phyloP scores from a whole-genome alignment of 2,113 vertebrate genomes.

The Rousettus leschenaultii region DNA sequence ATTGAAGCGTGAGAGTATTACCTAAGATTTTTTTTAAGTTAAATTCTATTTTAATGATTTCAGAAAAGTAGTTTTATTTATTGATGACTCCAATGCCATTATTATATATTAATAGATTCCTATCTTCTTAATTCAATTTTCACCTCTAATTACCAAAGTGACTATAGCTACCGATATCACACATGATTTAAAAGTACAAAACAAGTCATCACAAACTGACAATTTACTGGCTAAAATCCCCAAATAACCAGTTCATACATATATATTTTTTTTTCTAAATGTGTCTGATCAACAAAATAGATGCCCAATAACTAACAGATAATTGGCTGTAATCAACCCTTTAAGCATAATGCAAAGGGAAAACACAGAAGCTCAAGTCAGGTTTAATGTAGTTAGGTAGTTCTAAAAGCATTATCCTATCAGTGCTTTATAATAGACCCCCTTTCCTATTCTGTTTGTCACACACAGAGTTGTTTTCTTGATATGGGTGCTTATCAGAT shows the following conservation, averaged over 20 bases:
- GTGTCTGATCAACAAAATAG: conserved; percentile 20
- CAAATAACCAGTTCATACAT: neutral
- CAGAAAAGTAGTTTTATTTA: conserved; percentile 44
- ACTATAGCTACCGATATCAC: neutral
- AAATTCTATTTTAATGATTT: conserved; percentile 51
- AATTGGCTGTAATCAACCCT: neutral
- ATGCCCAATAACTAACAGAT: neutral
- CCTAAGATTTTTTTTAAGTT: conserved; percentile 47
- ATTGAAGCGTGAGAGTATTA: conserved; percentile 48
- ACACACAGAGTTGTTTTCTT: neutral
- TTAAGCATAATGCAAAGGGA: neutral
- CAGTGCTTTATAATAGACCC: neutral
- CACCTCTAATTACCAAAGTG: conserved; percentile 50
- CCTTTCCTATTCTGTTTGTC: neutral
- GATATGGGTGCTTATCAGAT: neutral
- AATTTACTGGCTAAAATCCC: neutral
- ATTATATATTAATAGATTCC: conserved; percentile 62
- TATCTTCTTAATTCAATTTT: conserved; percentile 52
- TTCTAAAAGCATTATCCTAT: neutral
- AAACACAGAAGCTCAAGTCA: neutral
- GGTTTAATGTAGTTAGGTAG: neutral
- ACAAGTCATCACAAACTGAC: neutral
- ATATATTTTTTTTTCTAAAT: neutral
- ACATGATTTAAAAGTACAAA: conserved; percentile 47
- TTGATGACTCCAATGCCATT: conserved; percentile 28